Conservation (phyloP, 2,113 vertebrate genomes). For the Scopus umbretta region DNA sequence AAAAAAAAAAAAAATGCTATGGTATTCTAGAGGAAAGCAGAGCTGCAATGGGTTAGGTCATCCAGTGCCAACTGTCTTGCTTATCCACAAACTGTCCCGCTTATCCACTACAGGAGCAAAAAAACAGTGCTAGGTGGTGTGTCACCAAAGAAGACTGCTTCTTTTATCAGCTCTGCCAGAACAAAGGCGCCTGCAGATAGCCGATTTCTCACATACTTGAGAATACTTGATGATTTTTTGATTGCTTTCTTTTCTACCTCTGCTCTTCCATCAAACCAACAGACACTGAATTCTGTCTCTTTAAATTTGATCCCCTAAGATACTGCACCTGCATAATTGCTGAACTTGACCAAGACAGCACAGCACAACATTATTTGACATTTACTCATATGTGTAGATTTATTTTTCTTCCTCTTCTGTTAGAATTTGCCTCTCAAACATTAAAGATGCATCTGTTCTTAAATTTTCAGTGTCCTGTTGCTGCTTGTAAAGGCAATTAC, state of each 20-base stretch:
- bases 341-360: not conserved
- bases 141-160: not conserved
- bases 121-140: not conserved
- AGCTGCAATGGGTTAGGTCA: not conserved
- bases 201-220: constrained; percentile 39
- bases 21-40: not conserved
- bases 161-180: constrained; percentile 28
- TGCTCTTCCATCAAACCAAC: not conserved
- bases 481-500: not conserved
- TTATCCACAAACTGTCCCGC: no score
- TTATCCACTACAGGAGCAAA: not conserved
- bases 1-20: not conserved
- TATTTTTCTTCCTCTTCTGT: not conserved
- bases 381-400: not conserved
- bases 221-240: not conserved
- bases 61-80: not conserved
- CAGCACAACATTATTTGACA: not conserved
- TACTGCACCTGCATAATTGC: not conserved
- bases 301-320: not conserved
- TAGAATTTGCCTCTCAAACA: not conserved
- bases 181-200: constrained; percentile 18
- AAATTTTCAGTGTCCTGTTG: not conserved
- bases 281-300: not conserved
- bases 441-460: not conserved
- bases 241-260: constrained; percentile 2